Conservation (phyloP, 2,888 invertebrate genomes). For the Cabera pusaria region DNA sequence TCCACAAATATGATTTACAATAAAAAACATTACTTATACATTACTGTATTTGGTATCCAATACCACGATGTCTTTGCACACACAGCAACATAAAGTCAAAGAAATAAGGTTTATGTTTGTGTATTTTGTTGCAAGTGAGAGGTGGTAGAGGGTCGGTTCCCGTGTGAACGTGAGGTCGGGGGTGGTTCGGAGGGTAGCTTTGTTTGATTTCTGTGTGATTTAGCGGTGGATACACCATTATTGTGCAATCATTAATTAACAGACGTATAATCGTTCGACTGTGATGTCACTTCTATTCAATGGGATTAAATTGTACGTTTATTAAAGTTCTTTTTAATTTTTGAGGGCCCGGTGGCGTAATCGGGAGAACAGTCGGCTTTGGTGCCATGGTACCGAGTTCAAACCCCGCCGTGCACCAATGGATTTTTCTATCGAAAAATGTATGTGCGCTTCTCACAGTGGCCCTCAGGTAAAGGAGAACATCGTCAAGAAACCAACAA, state of each 20-base stretch:
- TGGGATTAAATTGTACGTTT: constrained; percentile 3
- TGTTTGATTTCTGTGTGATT: constrained; percentile 32
- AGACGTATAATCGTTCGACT: constrained; percentile 20
- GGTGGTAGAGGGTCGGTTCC: constrained; percentile 43
- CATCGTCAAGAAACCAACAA: too few relatives aligned
- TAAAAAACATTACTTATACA: constrained; percentile 44
- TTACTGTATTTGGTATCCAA: constrained; percentile 43
- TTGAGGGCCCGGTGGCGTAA: too few relatives aligned
- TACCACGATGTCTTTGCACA: not conserved
- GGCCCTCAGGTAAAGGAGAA: too few relatives aligned
- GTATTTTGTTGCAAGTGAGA: constrained; percentile 5
- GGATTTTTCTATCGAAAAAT: too few relatives aligned
- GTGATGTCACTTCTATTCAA: constrained; percentile 11
- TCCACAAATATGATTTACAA: constrained; percentile 43
- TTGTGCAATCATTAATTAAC: constrained; percentile 30
- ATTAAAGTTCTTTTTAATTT: constrained; percentile 6
- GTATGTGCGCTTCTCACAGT: too few relatives aligned
- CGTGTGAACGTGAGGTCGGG: constrained; percentile 56
- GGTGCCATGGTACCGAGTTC: too few relatives aligned
- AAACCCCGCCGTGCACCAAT: too few relatives aligned
- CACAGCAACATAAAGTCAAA: constrained; percentile 7
- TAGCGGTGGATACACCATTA: constrained; percentile 25
- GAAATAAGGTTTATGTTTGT: constrained; percentile 28
- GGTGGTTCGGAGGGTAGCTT: constrained; percentile 32
- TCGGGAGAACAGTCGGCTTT: too few relatives aligned